Base-by-base conservation (phyloP, 2,797 vertebrate species). In the Holocentrus rufus region DNA sequence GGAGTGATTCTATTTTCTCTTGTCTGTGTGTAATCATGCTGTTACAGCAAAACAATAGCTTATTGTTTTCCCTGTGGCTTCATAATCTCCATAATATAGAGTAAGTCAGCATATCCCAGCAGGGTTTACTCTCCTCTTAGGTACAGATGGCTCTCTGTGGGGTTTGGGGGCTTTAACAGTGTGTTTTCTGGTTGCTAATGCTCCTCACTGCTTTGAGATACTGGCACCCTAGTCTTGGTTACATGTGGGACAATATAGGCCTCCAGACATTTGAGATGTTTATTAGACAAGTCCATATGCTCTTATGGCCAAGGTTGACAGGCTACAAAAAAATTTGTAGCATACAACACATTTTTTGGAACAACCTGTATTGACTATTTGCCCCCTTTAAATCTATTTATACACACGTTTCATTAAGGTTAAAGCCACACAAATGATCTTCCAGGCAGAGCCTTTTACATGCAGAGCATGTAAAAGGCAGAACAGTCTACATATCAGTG, bases 221-320 rank as follows among this genome's bases (percentile, higher is more conserved):
- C 65, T 71, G 56, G 69, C 76, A 65, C 69, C 47, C 66, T 65
- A 52, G 25, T 65, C 65, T 64, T 27, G 22, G 22, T 22, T 30
- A 15, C 64, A 65, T 36, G 39, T 36, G 30, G 42, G 39, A 47
- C 57, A n/a, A 25, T 14, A 46, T 3, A 56, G 23, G 54, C 9
- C 20, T 9, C 20, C 22, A 44, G 34, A 44, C 25, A 64, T 0
- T 34, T 61, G 18, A 58, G 27, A 47, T 47, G 20, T 31, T 36
- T 52, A 50, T 17, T 68, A 30, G 71, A 57, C 34, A 81, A 76
- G 76, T 55, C 69, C 46, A 79, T 70, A 74, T 74, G 36, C 7
- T 7, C 22, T 2, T 59, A 44, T 50, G 13, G 15, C 54, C 23
- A 69, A 44, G 8, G 36, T 61, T 49, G 68, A 27, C n/a, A n/a